Evolutionary conservation across 92 coral and sea anemone genomes (phyloP).

Genomic region (Epizoanthus stellaris): DNA sequence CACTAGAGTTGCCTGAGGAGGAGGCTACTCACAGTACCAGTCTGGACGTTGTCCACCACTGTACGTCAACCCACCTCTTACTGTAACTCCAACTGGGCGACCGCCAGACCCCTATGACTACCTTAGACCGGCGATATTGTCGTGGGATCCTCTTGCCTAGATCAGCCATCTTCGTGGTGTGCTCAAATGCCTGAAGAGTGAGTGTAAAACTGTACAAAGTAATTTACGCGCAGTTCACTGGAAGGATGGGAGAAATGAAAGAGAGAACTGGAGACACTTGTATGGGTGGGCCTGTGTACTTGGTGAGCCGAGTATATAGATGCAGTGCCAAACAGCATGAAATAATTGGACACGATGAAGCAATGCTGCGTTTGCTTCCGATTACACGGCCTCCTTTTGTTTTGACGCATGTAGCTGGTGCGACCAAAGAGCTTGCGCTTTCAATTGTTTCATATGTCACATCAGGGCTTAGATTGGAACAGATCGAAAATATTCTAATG

Average conservation of each 20-base stretch:
- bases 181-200: conserved; percentile 23
- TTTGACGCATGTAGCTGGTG: conserved; percentile 26
- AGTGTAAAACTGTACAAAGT: background rate
- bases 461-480: background rate
- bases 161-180: background rate
- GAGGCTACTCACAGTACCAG: too few relatives aligned
- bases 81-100: too few relatives aligned
- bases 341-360: conserved; percentile 9
- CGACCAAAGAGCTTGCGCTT: background rate
- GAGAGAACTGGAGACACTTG: conserved; percentile 9
- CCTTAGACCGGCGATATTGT: conserved; percentile 14
- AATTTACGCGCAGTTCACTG: conserved; percentile 29
- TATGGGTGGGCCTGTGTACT: background rate
- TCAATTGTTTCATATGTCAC: conserved; percentile 7
- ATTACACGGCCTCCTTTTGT: background rate
- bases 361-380: background rate
- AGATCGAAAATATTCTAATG: background rate
- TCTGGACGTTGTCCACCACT: conserved; percentile 4
- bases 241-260: conserved; percentile 21
- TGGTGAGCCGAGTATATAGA: conserved; percentile 13
- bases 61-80: conserved; percentile 6
- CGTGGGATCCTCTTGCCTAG: conserved; percentile 40
- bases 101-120: conserved; percentile 32
- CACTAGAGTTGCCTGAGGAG: too few relatives aligned
- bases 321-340: conserved; percentile 17